Evolutionary conservation across 2,113 vertebrate genomes (phyloP).

Genomic region (Hypocryptadius cinnamomeus): DNA sequence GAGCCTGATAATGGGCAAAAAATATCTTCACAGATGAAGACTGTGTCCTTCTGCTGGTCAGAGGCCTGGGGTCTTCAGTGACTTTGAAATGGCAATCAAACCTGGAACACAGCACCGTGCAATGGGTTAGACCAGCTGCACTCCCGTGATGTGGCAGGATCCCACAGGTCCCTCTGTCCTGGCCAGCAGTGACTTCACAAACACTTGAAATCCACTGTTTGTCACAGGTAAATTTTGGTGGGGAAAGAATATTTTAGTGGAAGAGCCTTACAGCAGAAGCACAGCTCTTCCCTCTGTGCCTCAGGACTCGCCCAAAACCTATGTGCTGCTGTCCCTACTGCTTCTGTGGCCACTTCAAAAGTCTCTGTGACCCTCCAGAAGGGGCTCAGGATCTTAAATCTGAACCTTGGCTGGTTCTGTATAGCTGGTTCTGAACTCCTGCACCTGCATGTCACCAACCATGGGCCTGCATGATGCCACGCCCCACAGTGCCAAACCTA

Average conservation of each 20-base stretch:
- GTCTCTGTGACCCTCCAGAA: not conserved
- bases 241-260: not conserved
- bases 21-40: slow-evolving; percentile 4
- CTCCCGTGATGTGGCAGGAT: fast-evolving
- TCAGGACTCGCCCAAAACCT: not conserved
- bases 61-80: slow-evolving; percentile 35
- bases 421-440: not conserved
- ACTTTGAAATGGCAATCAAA: slow-evolving; percentile 46
- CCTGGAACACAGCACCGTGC: slow-evolving; percentile 56
- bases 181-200: not conserved
- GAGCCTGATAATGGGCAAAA: not conserved
- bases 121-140: not conserved
- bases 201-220: not conserved
- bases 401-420: not conserved
- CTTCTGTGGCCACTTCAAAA: not conserved
- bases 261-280: not conserved
- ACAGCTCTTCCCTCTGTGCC: not conserved
- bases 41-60: slow-evolving; percentile 28
- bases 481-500: not conserved
- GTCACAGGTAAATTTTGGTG: not conserved
- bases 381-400: not conserved
- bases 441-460: not conserved
- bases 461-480: fast-evolving
- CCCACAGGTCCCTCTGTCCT: not conserved
- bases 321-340: not conserved